Evolutionary conservation across 2,797 vertebrate species (phyloP).

Genomic region (Rallus crepitans): DNA sequence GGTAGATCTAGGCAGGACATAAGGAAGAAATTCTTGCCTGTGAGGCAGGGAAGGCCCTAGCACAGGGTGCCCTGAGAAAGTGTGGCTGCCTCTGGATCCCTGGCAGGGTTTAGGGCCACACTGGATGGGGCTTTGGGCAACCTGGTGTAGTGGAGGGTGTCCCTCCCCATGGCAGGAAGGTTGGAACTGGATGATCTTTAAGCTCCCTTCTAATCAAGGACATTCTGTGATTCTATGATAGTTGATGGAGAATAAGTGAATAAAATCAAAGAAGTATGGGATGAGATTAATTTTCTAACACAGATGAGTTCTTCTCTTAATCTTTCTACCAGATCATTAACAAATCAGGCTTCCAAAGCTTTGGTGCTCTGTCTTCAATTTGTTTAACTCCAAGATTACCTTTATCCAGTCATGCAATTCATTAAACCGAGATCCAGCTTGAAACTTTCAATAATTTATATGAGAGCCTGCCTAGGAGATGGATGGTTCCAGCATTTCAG

Average conservation of each 20-base stretch:
- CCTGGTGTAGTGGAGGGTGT: no score
- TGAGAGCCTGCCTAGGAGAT: not conserved
- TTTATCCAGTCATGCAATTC: not conserved
- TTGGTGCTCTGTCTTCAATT: not conserved
- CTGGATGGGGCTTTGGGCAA: no score
- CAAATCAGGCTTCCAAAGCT: not conserved
- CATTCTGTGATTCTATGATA: not conserved
- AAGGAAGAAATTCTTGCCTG: no score
- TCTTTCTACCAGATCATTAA: not conserved
- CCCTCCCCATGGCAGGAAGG: no score
- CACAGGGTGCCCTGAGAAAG: no score
- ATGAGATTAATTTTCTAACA: not conserved
- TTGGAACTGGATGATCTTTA: no score
- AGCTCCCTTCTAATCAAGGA: no score
- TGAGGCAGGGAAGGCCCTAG: no score
- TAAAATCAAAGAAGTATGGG: not conserved
- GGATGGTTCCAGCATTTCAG: not conserved
- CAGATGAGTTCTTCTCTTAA: not conserved
- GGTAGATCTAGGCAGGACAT: no score
- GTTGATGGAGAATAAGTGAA: not conserved
- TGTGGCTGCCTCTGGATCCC: no score
- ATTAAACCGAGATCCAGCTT: not conserved
- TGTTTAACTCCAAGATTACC: not conserved
- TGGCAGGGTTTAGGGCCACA: no score
- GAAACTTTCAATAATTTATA: not conserved